Evolutionary conservation across 2,797 vertebrate genomes (phyloP).

Genomic region (Tokudaia muenninki): DNA sequence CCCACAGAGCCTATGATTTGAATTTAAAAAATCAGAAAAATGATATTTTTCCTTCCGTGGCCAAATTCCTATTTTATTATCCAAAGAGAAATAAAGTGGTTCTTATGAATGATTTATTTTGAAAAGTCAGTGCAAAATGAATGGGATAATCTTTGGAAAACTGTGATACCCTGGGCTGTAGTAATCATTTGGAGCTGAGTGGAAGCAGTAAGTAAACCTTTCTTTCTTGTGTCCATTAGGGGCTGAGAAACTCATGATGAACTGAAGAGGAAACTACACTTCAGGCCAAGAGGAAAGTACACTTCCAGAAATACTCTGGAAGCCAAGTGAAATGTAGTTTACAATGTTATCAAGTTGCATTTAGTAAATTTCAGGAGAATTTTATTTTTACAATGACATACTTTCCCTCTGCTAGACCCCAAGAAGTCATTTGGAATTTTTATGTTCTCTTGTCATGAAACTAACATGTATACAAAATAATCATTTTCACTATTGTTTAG

Average conservation of each 20-base stretch:
- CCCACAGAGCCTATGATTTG: slow-evolving; percentile 65
- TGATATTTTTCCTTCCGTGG: slow-evolving; percentile 64
- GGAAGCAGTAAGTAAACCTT: not conserved
- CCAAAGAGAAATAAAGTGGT: slow-evolving; percentile 74
- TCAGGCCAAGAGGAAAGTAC: not conserved
- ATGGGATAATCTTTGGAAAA: slow-evolving; percentile 71
- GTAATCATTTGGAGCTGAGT: slow-evolving; percentile 58
- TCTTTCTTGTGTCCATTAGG: not conserved
- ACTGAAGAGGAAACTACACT: not conserved
- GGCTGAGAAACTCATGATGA: no score
- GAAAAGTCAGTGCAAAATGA: slow-evolving; percentile 74
- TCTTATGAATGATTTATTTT: slow-evolving; percentile 83
- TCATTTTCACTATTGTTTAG: not conserved
- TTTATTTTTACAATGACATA: slow-evolving; percentile 17
- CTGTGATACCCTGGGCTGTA: slow-evolving; percentile 66
- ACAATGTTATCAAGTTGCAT: not conserved
- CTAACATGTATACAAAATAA: not conserved
- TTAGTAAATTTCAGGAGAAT: not conserved
- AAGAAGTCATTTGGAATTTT: not conserved
- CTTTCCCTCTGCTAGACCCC: accelerated
- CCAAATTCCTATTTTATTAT: slow-evolving; percentile 79
- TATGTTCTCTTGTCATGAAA: not conserved
- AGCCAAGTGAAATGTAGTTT: not conserved
- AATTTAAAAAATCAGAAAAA: slow-evolving; percentile 69
- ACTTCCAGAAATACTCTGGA: not conserved